Evolutionary conservation across 2,113 vertebrate species (phyloP).

Genomic region (Ptilonorhynchus violaceus): DNA sequence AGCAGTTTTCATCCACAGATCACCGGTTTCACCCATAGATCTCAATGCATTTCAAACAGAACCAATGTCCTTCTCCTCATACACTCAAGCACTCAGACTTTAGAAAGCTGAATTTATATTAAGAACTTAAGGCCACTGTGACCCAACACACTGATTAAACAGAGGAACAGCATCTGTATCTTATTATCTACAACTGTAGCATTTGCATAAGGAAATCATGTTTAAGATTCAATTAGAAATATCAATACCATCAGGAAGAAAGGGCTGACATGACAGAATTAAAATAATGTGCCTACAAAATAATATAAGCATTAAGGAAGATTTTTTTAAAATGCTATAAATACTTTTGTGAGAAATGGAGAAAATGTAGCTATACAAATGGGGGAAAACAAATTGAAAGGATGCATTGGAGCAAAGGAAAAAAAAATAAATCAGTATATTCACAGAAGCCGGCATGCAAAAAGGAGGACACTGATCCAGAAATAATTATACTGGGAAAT

Average conservation of each 20-base stretch:
- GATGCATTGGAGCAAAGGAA: neutral
- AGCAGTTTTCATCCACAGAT: neutral
- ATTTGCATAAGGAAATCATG: neutral
- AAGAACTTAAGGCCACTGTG: neutral
- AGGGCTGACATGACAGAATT: neutral
- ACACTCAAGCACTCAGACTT: neutral
- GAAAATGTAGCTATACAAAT: neutral
- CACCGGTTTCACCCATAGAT: neutral
- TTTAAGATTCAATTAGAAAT: neutral
- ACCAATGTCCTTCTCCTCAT: neutral
- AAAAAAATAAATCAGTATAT: neutral
- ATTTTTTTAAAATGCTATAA: neutral
- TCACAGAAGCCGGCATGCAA: neutral
- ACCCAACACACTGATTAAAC: neutral
- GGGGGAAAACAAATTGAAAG: neutral
- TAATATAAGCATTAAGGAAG: neutral
- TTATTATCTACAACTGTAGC: neutral
- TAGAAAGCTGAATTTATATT: neutral
- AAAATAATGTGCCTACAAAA: neutral
- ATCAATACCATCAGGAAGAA: neutral
- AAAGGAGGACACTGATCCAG: conserved; percentile 56
- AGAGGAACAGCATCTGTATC: neutral
- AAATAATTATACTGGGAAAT: conserved; percentile 63
- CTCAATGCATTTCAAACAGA: neutral
- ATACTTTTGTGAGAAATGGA: neutral